Evolutionary conservation across 2,888 invertebrate genomes (phyloP), one percentile per base, ranked within the genome.

Genomic region (Plebejus argus): DNA sequence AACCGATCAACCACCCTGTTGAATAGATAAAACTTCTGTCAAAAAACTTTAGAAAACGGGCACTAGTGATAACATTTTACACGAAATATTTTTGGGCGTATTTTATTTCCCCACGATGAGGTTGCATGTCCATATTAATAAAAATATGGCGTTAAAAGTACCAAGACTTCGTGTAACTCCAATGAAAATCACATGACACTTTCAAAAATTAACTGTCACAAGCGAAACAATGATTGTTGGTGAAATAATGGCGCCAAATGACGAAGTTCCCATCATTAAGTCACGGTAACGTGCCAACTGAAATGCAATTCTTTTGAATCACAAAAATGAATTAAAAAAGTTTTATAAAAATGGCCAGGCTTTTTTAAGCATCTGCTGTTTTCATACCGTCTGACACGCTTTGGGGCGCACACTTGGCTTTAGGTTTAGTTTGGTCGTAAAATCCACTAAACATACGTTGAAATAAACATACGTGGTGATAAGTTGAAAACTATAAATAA

Each of bases 151-250:
- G 33, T 39, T 56, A n/a, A 76, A 82, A 85, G 80, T 84, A 84
- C 82, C 82, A 84, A 83, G 80, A 83, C 76, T 79, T 61, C 45
- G 58, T 77, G 72, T 58, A 77, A 72, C 56, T 71, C 66, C 49
- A 78, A 79, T 81, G 79, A 78, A 79, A 79, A 79, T 80, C 78
- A 81, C 81, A 82, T 84, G 83, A 85, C 87, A 84, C 86, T 84
- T 85, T 83, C 82, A 81, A 86, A 88, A 89, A 87, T 86, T 83
- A 86, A 84, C 87, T 87, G 89, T 87, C 87, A 88, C 81, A 83
- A 82, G 72, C 76, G 81, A 84, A 84, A 82, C 78, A 80, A 79
- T 83, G 84, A 87, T 86, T 85, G 83, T 82, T 82, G 79, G 81
- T 78, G 84, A 86, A 87, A 85, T 86, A 87, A 88, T 84, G 81